Evolutionary conservation across 2,113 vertebrate species (phyloP).

Genomic region (Trichomycterus rosablanca): DNA sequence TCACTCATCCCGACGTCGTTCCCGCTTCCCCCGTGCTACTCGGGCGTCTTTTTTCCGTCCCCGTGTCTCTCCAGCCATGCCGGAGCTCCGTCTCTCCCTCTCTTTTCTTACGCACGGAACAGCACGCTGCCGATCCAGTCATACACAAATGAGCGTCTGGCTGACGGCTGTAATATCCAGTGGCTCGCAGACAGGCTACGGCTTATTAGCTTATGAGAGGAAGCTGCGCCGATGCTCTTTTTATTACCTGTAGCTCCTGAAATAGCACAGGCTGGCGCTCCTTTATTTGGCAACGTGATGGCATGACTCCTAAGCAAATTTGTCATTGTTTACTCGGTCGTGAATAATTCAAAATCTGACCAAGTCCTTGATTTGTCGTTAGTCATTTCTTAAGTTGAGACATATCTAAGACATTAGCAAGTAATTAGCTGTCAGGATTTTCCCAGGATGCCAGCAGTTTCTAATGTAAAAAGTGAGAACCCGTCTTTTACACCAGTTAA

Average conservation of each 20-base stretch:
- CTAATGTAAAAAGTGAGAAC: conserved; percentile 17
- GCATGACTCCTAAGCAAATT: not conserved
- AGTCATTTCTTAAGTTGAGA: not conserved
- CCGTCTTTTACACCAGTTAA: conserved; percentile 21
- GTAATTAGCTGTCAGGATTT: conserved; percentile 24
- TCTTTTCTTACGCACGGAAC: conserved; percentile 27
- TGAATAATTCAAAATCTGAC: not conserved
- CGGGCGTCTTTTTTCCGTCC: conserved; percentile 25
- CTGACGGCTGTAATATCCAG: conserved; percentile 34
- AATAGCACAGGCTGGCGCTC: conserved; percentile 19
- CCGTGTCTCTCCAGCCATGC: conserved; percentile 14
- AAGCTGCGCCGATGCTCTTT: conserved; percentile 2
- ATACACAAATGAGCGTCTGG: conserved; percentile 46
- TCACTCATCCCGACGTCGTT: conserved; percentile 41
- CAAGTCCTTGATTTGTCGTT: not conserved
- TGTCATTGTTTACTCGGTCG: not conserved
- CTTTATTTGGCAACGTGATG: conserved; percentile 9
- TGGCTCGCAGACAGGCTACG: conserved; percentile 30
- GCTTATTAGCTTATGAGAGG: conserved; percentile 42
- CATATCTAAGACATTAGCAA: not conserved
- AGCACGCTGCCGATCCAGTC: conserved; percentile 38
- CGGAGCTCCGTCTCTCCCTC: conserved; percentile 16
- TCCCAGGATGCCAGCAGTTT: not conserved
- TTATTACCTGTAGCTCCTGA: conserved; percentile 30
- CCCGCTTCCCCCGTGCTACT: conserved; percentile 30